A percentile compares a stretch with the other conserved stretches of the same genome.
phyloP scores from a whole-genome alignment of 1,140 invertebrate genomes.

The Macrobrachium nipponense region DNA sequence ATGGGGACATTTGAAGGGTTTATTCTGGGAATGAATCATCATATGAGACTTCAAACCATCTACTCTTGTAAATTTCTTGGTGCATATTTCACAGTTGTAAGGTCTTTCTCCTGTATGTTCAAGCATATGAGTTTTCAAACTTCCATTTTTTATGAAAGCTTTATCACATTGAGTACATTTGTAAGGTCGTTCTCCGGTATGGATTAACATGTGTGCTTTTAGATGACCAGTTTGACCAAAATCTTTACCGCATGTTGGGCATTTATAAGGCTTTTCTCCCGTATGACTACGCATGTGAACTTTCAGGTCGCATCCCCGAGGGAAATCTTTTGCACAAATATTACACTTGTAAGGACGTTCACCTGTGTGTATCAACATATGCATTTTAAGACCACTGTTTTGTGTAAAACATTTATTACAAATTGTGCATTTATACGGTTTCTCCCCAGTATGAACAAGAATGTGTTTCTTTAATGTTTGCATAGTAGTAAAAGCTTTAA shows the following conservation, averaged over 20 bases:
- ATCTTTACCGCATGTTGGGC: not conserved
- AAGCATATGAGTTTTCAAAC: not conserved
- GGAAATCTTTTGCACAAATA: not conserved
- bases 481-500: no score
- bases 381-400: not conserved
- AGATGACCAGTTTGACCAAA: not conserved
- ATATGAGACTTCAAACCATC: not conserved
- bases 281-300: slow-evolving; percentile 4
- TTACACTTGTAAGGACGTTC: not conserved
- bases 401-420: not conserved
- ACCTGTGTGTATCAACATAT: not conserved
- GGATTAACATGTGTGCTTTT: not conserved
- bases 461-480: no score
- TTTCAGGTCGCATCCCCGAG: not conserved
- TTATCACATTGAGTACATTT: not conserved
- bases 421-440: not conserved
- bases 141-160: not conserved
- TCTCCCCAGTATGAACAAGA: not conserved
- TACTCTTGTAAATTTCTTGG: not conserved
- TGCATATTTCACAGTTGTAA: not conserved
- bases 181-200: not conserved
- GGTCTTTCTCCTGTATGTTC: not conserved
- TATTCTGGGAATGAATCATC: not conserved
- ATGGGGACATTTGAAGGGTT: not conserved
- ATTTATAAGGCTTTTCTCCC: not conserved